Base-by-base conservation (phyloP, 1,140 invertebrate genomes). In the Panagrolaimus sp. region DNA sequence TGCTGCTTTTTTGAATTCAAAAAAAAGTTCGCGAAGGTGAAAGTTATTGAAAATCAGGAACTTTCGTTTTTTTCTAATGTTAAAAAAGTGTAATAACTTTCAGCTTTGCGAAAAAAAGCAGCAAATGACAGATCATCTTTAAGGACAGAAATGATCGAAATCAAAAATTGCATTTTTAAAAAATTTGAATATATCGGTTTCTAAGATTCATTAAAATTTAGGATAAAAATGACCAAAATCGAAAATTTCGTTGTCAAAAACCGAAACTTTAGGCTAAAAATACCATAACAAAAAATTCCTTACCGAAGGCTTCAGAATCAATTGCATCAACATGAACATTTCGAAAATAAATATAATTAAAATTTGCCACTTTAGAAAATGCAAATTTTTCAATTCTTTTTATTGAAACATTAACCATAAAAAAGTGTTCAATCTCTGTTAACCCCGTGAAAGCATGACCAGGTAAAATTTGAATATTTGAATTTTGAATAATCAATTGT, bases 331-430 rank as follows among this genome's bases (percentile, higher is more conserved):
- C 65, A 7, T 43, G 24, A 21, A 43, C 64, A 8, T 71, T 55
- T 28, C 72, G 73, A 32, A 73, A 73, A 47, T 73, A 73, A 17
- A 73, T 28, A 52, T 73, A 73, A 17, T 65, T 48, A n/a, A 73
- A 38, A 58, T 76, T 63, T 5, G 72, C 67, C 21, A 73, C 17
- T 10, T 55, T 24, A 0, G 65, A n/a, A 70, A 76, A 74, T 9
- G 73, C 73, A 24, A 55, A 65, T 63, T 73, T 72, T 10, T 43
- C 52, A 46, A 74, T 66, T 32, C 73, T 17, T 10, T 65, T 73
- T 21, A 76, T 76, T 28, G 65, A 78, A 4, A 79, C 75, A 64
- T 76, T 76, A 1, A 68, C 47, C 44, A 67, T 65, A 78, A 78
- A 76, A 47, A 76, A 78, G 47, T 76, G 74, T 10, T 76, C 67